A percentile compares a stretch with the other conserved stretches of the same genome.
Conservation (phyloP, 2,888 invertebrate species). For the Urechis unicinctus region DNA sequence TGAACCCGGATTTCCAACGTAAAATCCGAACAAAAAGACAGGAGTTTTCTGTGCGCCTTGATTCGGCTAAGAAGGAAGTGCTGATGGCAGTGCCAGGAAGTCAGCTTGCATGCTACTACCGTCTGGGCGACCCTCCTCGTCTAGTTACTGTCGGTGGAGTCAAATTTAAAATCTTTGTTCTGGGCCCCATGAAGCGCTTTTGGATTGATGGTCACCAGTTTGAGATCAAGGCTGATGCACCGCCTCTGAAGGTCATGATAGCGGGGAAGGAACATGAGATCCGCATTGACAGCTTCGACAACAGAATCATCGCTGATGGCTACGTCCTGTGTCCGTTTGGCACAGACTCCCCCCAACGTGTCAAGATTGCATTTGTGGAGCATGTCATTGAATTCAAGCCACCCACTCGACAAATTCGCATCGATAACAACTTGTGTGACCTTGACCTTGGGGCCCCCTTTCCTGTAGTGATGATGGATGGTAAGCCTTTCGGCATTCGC, state of each 20-base stretch:
- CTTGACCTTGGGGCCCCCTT: conserved; percentile 34
- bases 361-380: conserved; percentile 71
- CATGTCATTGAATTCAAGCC: conserved; percentile 73
- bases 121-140: conserved; percentile 37
- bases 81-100: conserved; percentile 17
- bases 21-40: conserved; percentile 6
- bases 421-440: conserved; percentile 52
- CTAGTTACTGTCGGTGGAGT: conserved; percentile 27
- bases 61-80: conserved; percentile 31
- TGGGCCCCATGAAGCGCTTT: conserved; percentile 33
- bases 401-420: conserved; percentile 86
- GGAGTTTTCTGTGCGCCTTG: conserved; percentile 27
- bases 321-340: conserved; percentile 64
- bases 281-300: conserved; percentile 77
- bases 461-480: conserved; percentile 48
- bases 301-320: conserved; percentile 77
- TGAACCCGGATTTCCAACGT: conserved; percentile 17
- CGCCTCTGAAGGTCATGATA: conserved; percentile 61
- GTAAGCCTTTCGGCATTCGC: conserved; percentile 60
- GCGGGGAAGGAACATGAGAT: conserved; percentile 76
- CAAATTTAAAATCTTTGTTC: conserved; percentile 31
- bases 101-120: conserved; percentile 24
- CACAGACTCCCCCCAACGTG: conserved; percentile 65
- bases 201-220: conserved; percentile 44
- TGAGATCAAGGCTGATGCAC: conserved; percentile 43